Conservation (phyloP, 1,140 invertebrate species). For the Zophobas morio region DNA sequence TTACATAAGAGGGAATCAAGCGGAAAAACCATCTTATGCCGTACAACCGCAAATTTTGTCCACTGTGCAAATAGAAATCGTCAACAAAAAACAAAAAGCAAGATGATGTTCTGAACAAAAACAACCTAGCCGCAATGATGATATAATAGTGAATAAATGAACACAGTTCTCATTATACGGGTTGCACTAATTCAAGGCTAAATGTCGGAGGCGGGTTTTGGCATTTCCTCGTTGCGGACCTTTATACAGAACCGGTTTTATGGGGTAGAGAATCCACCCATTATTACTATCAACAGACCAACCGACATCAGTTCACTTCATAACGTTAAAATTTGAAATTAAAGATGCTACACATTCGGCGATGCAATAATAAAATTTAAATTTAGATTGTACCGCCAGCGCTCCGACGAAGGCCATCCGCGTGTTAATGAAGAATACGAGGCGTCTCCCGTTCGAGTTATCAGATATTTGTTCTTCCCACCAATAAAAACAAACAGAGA, state of each 20-base stretch:
- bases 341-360: no score
- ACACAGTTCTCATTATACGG: not conserved
- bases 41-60: no score
- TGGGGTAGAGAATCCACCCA: not conserved
- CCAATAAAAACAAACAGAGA: no score
- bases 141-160: no score
- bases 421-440: not conserved
- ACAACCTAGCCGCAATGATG: not conserved
- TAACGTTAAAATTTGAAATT: no score
- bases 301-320: no score
- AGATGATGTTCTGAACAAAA: not conserved
- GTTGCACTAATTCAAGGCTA: not conserved
- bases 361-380: constrained; percentile 4
- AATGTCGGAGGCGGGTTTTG: not conserved
- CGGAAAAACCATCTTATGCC: no score
- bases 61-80: not conserved
- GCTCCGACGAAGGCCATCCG: not conserved
- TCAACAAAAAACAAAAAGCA: not conserved
- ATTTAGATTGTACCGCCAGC: not conserved
- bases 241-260: not conserved
- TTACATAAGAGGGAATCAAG: no score
- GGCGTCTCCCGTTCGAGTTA: no score
- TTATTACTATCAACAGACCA: not conserved
- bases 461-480: no score
- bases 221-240: not conserved